Evolutionary conservation across 1,140 invertebrate species (phyloP), one percentile per base, ranked within the genome.

Genomic region (Cotesia chilonis): DNA sequence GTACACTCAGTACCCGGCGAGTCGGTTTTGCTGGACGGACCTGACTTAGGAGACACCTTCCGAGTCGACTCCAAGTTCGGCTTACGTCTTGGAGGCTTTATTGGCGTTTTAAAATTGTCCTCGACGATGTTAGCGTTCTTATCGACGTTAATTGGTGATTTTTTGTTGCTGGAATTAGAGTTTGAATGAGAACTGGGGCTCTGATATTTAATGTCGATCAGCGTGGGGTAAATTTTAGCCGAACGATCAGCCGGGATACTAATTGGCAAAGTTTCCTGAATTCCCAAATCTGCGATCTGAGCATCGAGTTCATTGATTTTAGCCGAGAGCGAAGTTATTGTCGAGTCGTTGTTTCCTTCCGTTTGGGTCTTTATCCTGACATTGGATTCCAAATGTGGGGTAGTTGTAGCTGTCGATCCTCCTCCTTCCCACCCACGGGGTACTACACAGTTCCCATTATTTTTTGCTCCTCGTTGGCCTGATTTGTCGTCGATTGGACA

Each of bases 301-400:
- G 12, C 64, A 57, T 76, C 60, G 1, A 75, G 59, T 20, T 71
- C 63, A 28, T 73, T 28, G 35, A 76, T 75, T 6, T 35, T 63
- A 9, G 70, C 71, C 52, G 72, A 61, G n/a, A 74, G 57, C 41
- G 68, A 60, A 28, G 17, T 55, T 41, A 55, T 68, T 55, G 54
- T 41, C 47, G 60, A 63, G 38, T 41, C 60, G 17, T 41, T 57
- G 47, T 69, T 69, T 38, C 66, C 52, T 35, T 54, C 35, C 37
- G 59, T 35, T 68, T 64, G 52, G 12, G 65, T 65, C 38, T 72
- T 71, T 51, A 38, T 36, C 36, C 28, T 28, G n/a, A 54, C 64
- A 20, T 67, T 28, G n/a, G 20, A 61, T 37, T 52, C 57, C 4
- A n/a, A 6, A 37, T 61, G n/a, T 9, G n/a, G 52, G 1, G 57